Percentiles rank a stretch among this genome's conserved stretches.
Conservation (phyloP, 1,140 invertebrate species). For the Ganaspis sp. region DNA sequence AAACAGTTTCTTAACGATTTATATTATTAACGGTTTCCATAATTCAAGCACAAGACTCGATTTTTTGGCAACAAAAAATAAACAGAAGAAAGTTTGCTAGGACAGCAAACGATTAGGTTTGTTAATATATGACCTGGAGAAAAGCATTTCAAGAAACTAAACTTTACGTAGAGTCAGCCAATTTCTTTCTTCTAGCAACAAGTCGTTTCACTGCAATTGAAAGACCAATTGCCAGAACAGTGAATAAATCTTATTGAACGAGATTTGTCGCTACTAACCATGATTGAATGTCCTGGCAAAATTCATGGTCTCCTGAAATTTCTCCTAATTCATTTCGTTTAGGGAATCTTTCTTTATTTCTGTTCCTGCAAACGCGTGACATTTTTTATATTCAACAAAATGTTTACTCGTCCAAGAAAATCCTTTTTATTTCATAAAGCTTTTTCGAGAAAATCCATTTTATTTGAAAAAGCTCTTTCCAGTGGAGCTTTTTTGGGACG, state of each 20-base stretch:
- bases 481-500: too few relatives aligned
- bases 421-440: too few relatives aligned
- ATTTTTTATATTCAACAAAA: neutral
- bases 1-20: conserved; percentile 2
- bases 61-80: conserved; percentile 7
- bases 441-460: too few relatives aligned
- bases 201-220: conserved; percentile 20
- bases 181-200: conserved; percentile 17
- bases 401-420: too few relatives aligned
- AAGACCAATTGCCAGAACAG: conserved; percentile 15
- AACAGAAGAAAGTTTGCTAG: conserved; percentile 17
- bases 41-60: conserved; percentile 5
- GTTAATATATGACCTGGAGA: conserved; percentile 22
- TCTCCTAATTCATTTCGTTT: neutral
- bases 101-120: conserved; percentile 21
- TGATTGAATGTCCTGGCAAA: neutral
- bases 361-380: neutral
- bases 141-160: conserved; percentile 1
- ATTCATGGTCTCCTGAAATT: neutral
- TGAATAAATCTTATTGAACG: conserved; percentile 14
- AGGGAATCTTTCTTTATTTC: neutral
- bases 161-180: conserved; percentile 16
- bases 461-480: too few relatives aligned
- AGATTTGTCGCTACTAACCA: neutral
- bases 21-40: neutral